A percentile compares a stretch with the other conserved stretches of the same genome.
Evolutionary conservation across 2,797 vertebrate genomes (phyloP).

Genomic region (Anabacerthia variegaticeps): DNA sequence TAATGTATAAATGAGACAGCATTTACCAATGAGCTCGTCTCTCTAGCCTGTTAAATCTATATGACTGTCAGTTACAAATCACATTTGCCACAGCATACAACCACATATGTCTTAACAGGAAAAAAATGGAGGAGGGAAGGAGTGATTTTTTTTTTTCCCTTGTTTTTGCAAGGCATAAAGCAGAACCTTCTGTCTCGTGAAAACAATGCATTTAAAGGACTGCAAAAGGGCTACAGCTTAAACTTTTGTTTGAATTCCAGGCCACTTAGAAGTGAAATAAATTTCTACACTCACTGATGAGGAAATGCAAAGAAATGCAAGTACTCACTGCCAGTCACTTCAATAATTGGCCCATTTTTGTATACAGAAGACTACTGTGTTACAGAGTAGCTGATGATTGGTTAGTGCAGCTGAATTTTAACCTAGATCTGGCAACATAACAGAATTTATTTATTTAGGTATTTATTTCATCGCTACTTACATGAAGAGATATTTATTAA

Average conservation of each 20-base stretch:
- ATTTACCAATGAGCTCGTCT: not conserved
- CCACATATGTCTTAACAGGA: not conserved
- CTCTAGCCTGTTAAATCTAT: constrained; percentile 26
- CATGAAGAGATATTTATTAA: not conserved
- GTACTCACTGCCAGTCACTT: not conserved
- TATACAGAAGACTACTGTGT: not conserved
- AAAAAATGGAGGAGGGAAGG: not conserved
- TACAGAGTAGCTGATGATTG: not conserved
- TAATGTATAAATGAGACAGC: not conserved
- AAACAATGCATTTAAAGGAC: not conserved
- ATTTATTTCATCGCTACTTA: not conserved
- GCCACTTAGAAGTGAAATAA: not conserved
- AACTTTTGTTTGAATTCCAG: not conserved
- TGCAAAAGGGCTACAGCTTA: not conserved
- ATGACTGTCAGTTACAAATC: not conserved
- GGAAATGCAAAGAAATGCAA: not conserved
- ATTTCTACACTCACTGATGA: not conserved
- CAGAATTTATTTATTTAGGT: not conserved
- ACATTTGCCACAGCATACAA: not conserved
- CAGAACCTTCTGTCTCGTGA: not conserved
- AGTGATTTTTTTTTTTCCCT: fast-evolving
- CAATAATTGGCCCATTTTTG: not conserved
- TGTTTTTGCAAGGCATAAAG: not conserved
- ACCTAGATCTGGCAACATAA: not conserved
- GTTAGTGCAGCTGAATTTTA: not conserved